A percentile compares a stretch with the other conserved stretches of the same genome.
These are phyloP conservation scores for Pachyuromys duprasi DNA, from an alignment of 2,797 vertebrate genomes.

Conservation along the genomic window DNA sequence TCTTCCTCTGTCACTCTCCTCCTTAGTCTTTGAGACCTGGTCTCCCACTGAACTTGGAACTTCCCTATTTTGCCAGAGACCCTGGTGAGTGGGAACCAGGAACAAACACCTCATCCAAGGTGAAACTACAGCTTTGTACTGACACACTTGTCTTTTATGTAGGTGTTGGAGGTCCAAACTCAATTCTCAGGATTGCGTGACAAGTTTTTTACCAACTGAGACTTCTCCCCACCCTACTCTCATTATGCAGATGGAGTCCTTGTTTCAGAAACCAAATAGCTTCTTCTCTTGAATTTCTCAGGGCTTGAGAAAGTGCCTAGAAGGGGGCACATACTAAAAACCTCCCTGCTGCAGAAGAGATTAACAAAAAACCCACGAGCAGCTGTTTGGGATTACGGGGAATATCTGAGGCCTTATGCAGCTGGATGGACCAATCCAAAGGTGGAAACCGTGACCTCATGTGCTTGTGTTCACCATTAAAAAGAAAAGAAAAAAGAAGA, in stretches of 20 bases:
- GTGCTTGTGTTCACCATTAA: background rate
- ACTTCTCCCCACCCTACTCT: background rate
- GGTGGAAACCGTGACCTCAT: constrained; percentile 18
- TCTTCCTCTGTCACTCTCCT: background rate
- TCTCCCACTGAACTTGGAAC: background rate
- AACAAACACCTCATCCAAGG: background rate
- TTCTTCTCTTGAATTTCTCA: constrained; percentile 9
- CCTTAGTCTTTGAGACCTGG: background rate
- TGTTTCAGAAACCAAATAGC: background rate
- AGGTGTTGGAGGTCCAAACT: background rate
- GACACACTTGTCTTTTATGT: background rate
- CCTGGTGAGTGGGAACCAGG: background rate
- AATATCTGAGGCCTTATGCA: constrained; percentile 39
- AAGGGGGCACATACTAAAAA: constrained; percentile 3
- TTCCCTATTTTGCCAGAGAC: background rate
- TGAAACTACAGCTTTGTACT: background rate
- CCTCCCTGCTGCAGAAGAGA: background rate
- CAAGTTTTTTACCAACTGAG: background rate
- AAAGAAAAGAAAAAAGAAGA: background rate
- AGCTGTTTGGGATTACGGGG: constrained; percentile 66
- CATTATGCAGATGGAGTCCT: background rate
- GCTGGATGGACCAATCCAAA: background rate
- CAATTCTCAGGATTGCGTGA: background rate
- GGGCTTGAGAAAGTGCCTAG: background rate
- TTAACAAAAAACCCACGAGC: background rate